Conservation (phyloP, 2,888 invertebrate genomes). For the Drosophila picticornis region DNA sequence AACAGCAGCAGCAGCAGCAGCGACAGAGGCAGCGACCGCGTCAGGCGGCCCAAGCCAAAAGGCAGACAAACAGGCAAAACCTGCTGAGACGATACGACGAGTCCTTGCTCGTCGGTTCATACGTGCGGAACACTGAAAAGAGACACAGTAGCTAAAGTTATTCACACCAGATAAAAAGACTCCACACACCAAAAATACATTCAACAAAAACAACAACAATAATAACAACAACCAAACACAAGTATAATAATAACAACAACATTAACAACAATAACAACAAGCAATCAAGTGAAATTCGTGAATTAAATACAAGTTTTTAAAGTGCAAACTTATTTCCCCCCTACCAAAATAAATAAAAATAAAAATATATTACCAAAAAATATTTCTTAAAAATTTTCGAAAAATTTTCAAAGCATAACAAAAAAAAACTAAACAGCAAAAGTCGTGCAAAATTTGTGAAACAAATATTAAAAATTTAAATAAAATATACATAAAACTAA, state of each 20-base stretch:
- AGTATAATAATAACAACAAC: constrained; percentile 24
- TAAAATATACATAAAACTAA: constrained; percentile 43
- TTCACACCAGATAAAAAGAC: constrained; percentile 48
- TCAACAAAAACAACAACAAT: constrained; percentile 15
- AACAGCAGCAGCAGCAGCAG: constrained; percentile 38
- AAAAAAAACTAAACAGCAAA: constrained; percentile 27
- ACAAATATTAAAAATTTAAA: constrained; percentile 21
- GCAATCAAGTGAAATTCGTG: constrained; percentile 57
- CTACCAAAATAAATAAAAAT: constrained; percentile 9
- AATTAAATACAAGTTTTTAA: constrained; percentile 49
- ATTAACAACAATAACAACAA: constrained; percentile 47
- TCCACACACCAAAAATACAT: constrained; percentile 42
- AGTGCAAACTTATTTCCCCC: constrained; percentile 45
- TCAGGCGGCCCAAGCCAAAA: constrained; percentile 76
- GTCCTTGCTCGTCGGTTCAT: constrained; percentile 84
- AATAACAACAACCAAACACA: constrained; percentile 8
- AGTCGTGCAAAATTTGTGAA: constrained; percentile 43
- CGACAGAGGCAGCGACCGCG: constrained; percentile 47
- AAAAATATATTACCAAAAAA: constrained; percentile 27
- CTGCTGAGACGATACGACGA: constrained; percentile 84
- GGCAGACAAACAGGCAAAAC: constrained; percentile 84
- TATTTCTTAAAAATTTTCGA: constrained; percentile 45
- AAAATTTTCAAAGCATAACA: constrained; percentile 48
- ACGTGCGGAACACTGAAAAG: constrained; percentile 80
- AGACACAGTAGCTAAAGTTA: constrained; percentile 54